Conservation (phyloP, 2,888 invertebrate species). For the Lycocerus yunnanus region DNA sequence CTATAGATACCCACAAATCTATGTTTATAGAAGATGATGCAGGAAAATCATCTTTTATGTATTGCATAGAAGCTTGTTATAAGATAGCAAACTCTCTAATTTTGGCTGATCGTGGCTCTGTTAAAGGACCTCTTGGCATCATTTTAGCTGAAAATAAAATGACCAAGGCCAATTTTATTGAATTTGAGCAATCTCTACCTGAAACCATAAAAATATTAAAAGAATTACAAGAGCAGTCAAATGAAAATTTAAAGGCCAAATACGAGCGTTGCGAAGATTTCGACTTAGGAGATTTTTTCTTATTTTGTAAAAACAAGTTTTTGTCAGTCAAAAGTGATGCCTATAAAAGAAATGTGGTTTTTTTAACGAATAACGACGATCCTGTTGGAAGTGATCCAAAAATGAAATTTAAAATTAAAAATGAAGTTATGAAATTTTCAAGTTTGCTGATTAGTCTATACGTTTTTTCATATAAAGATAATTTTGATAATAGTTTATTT, state of each 20-base stretch:
- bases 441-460: conserved; percentile 11
- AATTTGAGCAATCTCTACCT: conserved; percentile 17
- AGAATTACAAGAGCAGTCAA: neutral
- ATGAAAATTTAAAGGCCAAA: conserved; percentile 6
- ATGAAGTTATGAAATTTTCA: conserved; percentile 18
- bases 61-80: conserved; percentile 15
- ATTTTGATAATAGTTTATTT: conserved; percentile 13
- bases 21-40: conserved; percentile 14
- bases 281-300: conserved; percentile 26
- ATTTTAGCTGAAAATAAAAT: conserved; percentile 20
- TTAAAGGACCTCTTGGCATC: conserved; percentile 21
- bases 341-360: conserved; percentile 21
- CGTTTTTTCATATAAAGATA: conserved; percentile 14
- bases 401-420: conserved; percentile 14
- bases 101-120: neutral
- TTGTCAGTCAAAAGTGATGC: conserved; percentile 8
- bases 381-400: conserved; percentile 16
- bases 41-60: conserved; percentile 6
- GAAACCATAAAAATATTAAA: conserved; percentile 17
- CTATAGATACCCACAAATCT: conserved; percentile 21
- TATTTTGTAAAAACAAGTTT: conserved; percentile 26
- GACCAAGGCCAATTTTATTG: conserved; percentile 14
- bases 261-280: conserved; percentile 19
- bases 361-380: conserved; percentile 25
- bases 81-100: conserved; percentile 14